Base-by-base conservation (phyloP, 1,140 invertebrate genomes). In the Macrosteles quadrilineatus region DNA sequence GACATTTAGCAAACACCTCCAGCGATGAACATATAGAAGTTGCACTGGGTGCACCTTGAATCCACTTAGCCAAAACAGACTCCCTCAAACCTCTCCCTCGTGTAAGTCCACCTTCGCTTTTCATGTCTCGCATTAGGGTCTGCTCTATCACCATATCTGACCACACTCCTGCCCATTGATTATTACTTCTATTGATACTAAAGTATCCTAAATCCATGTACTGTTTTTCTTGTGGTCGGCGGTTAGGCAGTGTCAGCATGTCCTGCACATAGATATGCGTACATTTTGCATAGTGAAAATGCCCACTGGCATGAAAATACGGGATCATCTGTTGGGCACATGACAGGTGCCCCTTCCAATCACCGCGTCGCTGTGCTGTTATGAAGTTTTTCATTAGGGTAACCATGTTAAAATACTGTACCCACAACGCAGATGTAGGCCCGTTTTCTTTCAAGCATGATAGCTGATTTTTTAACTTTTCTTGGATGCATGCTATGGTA, bases 131-230 rank as follows among this genome's bases (percentile, higher is more conserved):
- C 77, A 82, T 83, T 43, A 81, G 70, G n/a, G 72, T 68, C 69
- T 79, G 78, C 68, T 80, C 77, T 43, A 80, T 80, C 1, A 74
- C 75, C 79, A 83, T 80, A 69, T 82, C 80, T 1, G 75, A 65
- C 69, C 77, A 80, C 9, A 77, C 66, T 23, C 83, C 80, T 63
- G 72, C 75, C 77, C 77, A 81, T 64, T 78, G 80, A 75, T 80
- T 80, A 47, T 83, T 78, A 68, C 77, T 75, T 63, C 80, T 72
- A 73, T 75, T 73, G 62, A 81, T 76, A 6, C 77, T 81, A 70
- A 81, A 81, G 69, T 68, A 77, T 71, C 71, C 71, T 69, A 76
- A 72, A 73, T 77, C 67, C 40, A 79, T 78, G n/a, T n/a, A n/a
- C n/a, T n/a, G n/a, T n/a, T n/a, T n/a, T n/a, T n/a, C n/a, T n/a